Conservation (phyloP, 2,113 vertebrate species). For the Nanorana parkeri region DNA sequence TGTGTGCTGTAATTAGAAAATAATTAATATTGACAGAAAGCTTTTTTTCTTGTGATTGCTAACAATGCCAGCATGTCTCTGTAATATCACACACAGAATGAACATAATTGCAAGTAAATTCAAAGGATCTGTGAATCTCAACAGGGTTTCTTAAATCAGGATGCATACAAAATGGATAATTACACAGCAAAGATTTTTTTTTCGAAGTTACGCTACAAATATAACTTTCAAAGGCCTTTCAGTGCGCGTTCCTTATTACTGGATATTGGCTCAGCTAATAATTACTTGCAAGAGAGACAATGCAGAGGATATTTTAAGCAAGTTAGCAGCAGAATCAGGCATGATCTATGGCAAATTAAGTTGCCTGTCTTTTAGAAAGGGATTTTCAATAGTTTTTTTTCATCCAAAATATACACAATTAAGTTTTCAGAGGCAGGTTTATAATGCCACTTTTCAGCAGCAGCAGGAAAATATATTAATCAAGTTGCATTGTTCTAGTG, state of each 20-base stretch:
- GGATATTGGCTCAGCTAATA: conserved; percentile 14
- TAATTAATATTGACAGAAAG: conserved; percentile 48
- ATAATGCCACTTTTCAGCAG: too few species aligned
- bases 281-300: conserved; percentile 16
- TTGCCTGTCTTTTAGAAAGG: too few species aligned
- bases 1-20: conserved; percentile 2
- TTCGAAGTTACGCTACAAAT: neutral
- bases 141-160: neutral
- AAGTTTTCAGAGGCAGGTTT: too few species aligned
- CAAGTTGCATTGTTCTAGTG: too few species aligned
- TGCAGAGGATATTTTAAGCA: neutral
- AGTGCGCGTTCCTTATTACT: neutral
- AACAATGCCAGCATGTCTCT: conserved; percentile 32
- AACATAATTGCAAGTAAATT: conserved; percentile 39
- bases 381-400: too few species aligned
- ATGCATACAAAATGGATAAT: conserved; percentile 47
- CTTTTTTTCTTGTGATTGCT: conserved; percentile 32
- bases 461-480: too few species aligned
- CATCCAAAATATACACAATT: too few species aligned
- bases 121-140: conserved; percentile 35
- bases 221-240: conserved; percentile 1
- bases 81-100: conserved; percentile 35
- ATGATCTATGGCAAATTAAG: too few species aligned
- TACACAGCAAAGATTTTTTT: conserved; percentile 29
- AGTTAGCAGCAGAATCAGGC: too few species aligned